Conservation (phyloP, 1,140 invertebrate genomes). For the Sarcophaga peregrina region DNA sequence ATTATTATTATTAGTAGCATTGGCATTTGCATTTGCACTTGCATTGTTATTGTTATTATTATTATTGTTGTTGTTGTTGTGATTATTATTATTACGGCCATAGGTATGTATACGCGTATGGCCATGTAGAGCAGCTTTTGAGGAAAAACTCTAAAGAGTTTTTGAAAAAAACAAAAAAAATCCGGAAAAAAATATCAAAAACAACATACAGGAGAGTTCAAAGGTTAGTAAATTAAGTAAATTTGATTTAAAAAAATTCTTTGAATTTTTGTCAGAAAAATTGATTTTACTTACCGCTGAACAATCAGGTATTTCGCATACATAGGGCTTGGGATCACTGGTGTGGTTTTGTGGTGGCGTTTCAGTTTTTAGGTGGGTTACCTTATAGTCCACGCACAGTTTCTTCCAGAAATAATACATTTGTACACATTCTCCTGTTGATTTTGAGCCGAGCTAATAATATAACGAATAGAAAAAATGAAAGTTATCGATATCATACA, state of each 20-base stretch:
- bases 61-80: constrained; percentile 50
- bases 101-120: constrained; percentile 78
- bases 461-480: no score
- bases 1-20: constrained; percentile 31
- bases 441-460: constrained; percentile 84
- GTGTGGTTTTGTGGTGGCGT: constrained; percentile 35
- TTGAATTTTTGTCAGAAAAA: no score
- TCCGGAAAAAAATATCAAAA: neutral
- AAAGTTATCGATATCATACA: no score
- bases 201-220: neutral
- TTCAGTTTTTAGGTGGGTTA: constrained; percentile 57
- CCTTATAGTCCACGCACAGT: constrained; percentile 84
- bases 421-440: constrained; percentile 93
- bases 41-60: constrained; percentile 30
- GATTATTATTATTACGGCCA: constrained; percentile 58
- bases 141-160: constrained; percentile 80
- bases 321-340: constrained; percentile 68
- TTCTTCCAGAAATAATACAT: constrained; percentile 99
- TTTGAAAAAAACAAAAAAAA: neutral
- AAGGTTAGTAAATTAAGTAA: neutral
- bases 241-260: no score
- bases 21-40: neutral
- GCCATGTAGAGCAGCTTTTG: constrained; percentile 80
- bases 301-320: constrained; percentile 76
- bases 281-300: constrained; percentile 75